A percentile compares a stretch with the other conserved stretches of the same genome.
These are phyloP conservation scores for Escarpia spicata DNA, from an alignment of 2,888 invertebrate genomes.

Conservation along the genomic window DNA sequence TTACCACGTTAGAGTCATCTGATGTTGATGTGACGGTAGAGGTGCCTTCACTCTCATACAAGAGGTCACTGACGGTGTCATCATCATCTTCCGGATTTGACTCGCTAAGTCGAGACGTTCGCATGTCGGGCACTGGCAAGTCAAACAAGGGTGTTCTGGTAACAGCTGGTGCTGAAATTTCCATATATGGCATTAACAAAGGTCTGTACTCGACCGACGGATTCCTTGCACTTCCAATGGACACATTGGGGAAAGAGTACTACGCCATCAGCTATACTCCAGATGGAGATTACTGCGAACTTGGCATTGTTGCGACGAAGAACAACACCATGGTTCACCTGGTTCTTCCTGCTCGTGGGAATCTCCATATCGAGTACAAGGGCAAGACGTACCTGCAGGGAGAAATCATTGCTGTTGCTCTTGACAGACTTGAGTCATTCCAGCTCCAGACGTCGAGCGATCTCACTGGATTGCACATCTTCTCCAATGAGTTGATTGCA, in stretches of 20 bases:
- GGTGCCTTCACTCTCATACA: not conserved
- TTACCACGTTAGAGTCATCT: not conserved
- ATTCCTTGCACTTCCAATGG: not conserved
- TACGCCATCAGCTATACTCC: not conserved
- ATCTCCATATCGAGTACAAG: not conserved
- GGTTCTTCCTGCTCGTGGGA: not conserved
- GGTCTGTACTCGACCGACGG: not conserved
- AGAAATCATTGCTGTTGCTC: not conserved
- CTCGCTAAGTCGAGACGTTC: not conserved
- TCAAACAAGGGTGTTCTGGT: not conserved
- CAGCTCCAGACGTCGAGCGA: not conserved
- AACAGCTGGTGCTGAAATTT: not conserved
- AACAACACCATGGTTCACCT: not conserved
- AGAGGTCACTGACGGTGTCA: not conserved
- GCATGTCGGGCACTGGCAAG: not conserved
- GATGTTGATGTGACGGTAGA: not conserved
- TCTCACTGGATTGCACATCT: not conserved
- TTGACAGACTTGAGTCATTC: not conserved
- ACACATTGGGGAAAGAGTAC: not conserved
- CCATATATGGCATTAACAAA: not conserved
- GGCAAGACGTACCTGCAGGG: not conserved
- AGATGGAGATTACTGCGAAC: not conserved
- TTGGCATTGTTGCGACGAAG: not conserved
- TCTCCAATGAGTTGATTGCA: not conserved
- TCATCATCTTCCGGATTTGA: not conserved